A percentile compares a stretch with the other conserved stretches of the same genome.
These are phyloP conservation scores for Decapterus maruadsi DNA, from an alignment of 2,797 vertebrate genomes.

Conservation along the genomic window DNA sequence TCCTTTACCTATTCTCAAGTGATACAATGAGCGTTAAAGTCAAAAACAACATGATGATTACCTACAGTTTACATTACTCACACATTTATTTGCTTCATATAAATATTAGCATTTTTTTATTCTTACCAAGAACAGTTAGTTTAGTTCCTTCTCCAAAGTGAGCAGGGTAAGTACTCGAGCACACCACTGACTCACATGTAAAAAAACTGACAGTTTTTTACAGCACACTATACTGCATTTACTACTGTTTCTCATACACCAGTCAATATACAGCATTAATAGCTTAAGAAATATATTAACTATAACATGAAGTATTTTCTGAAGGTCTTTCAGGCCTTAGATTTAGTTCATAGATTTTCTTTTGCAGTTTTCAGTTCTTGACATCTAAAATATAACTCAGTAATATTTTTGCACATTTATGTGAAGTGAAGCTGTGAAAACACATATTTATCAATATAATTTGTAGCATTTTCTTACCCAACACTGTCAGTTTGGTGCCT, in stretches of 20 bases:
- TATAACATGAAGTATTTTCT: background rate
- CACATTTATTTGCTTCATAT: background rate
- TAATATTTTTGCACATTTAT: background rate
- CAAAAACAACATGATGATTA: background rate
- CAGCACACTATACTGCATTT: background rate
- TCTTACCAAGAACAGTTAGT: slow-evolving; percentile 68
- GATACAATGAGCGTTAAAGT: background rate
- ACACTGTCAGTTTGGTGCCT: slow-evolving; percentile 73
- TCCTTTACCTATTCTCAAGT: too few species aligned
- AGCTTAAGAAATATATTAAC: background rate
- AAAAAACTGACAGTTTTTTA: slow-evolving; percentile 22
- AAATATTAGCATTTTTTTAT: background rate
- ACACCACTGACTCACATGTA: slow-evolving; percentile 3
- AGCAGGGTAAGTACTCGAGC: slow-evolving; percentile 34
- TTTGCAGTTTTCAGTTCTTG: background rate
- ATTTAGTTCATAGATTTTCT: background rate
- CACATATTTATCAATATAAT: background rate
- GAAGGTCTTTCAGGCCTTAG: background rate
- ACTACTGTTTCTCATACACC: background rate
- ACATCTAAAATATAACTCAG: background rate
- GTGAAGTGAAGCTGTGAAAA: background rate
- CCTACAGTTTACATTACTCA: background rate
- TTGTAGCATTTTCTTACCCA: slow-evolving; percentile 65
- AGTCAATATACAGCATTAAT: background rate
- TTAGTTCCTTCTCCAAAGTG: slow-evolving; percentile 62